A percentile compares a stretch with the other conserved stretches of the same genome.
Conservation (phyloP, 2,888 invertebrate genomes). For the Xylota sylvarum region DNA sequence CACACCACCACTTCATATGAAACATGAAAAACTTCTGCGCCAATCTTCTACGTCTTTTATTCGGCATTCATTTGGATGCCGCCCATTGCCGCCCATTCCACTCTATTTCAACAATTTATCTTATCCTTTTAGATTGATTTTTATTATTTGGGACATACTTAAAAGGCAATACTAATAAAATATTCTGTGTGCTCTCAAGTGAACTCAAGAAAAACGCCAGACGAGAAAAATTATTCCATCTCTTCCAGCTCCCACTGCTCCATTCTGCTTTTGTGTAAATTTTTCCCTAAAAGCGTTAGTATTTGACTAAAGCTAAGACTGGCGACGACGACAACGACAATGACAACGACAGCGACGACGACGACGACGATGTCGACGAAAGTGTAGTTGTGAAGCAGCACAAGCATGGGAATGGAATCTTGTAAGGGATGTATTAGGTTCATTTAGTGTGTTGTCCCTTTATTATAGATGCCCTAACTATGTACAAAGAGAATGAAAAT, state of each 20-base stretch:
- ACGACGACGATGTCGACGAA: conserved; percentile 39
- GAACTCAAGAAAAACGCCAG: conserved; percentile 73
- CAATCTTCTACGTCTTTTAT: conserved; percentile 26
- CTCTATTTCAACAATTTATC: conserved; percentile 73
- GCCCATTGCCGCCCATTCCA: conserved; percentile 62
- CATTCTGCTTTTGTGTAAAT: conserved; percentile 30
- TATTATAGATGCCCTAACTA: conserved; percentile 58
- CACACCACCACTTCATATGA: conserved; percentile 50
- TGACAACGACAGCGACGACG: conserved; percentile 48
- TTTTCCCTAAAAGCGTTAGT: conserved; percentile 25
- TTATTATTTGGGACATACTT: conserved; percentile 79
- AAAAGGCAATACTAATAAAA: conserved; percentile 79
- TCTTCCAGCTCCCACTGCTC: conserved; percentile 1
- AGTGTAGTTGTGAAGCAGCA: conserved; percentile 5
- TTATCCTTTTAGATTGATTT: conserved; percentile 78
- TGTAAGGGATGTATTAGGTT: conserved; percentile 73
- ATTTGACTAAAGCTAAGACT: conserved; percentile 47
- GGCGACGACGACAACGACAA: conserved; percentile 60
- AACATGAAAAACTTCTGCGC: conserved; percentile 40
- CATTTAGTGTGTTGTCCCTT: conserved; percentile 69
- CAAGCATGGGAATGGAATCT: not conserved
- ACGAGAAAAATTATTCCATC: conserved; percentile 73
- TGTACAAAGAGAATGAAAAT: conserved; percentile 8
- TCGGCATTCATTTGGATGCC: conserved; percentile 61
- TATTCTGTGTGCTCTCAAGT: conserved; percentile 77